These are phyloP conservation scores for Pardosa pseudoannulata DNA, from an alignment of 2,888 invertebrate species.

Conservation along the genomic window DNA sequence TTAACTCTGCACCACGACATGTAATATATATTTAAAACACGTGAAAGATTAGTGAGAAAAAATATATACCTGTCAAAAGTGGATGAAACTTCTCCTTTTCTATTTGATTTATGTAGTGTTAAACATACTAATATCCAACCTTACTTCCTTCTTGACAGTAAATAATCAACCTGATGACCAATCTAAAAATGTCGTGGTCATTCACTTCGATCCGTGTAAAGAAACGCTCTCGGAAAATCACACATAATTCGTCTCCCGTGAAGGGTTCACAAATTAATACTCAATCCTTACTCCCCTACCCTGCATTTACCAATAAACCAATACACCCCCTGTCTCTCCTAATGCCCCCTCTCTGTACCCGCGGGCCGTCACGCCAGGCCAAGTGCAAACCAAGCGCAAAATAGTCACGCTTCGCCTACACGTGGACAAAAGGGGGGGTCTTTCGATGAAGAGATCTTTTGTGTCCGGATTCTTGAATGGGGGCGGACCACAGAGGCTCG, in stretches of 20 bases:
- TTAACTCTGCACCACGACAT: no score
- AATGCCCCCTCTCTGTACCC: neutral
- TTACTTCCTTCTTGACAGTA: neutral
- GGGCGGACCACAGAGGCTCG: neutral
- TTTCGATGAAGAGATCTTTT: conserved; percentile 16
- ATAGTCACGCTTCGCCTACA: conserved; percentile 48
- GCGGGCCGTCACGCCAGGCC: conserved; percentile 33
- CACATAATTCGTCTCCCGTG: neutral
- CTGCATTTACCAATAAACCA: conserved; percentile 19
- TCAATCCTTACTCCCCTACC: conserved; percentile 10
- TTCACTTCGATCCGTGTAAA: neutral
- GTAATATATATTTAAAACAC: no score
- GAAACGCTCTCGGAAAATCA: neutral
- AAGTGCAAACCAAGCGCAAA: conserved; percentile 51
- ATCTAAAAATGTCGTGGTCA: neutral
- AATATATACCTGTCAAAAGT: no score
- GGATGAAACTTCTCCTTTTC: no score
- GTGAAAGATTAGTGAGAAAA: no score
- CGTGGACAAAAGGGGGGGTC: conserved; percentile 8
- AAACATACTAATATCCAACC: no score
- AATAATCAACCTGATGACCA: neutral
- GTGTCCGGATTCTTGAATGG: neutral
- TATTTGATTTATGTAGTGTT: no score
- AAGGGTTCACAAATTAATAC: conserved; percentile 28
- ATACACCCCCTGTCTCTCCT: conserved; percentile 12